Conservation (phyloP, 2,797 vertebrate genomes). For the Falco novaeseelandiae region DNA sequence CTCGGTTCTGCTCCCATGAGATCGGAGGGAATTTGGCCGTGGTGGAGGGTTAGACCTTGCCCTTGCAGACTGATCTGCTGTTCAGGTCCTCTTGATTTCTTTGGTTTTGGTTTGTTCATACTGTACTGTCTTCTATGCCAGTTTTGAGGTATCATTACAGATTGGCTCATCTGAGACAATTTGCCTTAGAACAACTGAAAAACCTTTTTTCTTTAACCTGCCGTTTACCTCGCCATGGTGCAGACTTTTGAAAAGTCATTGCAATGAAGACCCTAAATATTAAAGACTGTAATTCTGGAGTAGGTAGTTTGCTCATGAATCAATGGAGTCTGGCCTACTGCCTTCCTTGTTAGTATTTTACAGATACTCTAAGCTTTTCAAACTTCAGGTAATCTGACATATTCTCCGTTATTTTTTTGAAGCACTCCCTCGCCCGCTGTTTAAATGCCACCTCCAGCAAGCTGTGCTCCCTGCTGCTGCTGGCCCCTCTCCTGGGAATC, state of each 20-base stretch:
- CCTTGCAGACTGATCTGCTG: background rate
- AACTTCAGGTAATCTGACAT: background rate
- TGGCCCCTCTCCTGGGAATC: background rate
- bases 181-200: background rate
- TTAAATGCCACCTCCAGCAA: constrained; percentile 31
- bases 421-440: background rate
- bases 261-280: background rate
- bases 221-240: background rate
- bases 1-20: background rate
- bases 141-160: background rate
- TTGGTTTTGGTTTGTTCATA: background rate
- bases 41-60: background rate
- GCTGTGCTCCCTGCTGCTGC: background rate
- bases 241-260: background rate
- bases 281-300: background rate
- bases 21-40: background rate
- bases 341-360: background rate
- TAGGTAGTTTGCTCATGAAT: background rate
- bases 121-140: background rate
- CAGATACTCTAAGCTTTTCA: background rate
- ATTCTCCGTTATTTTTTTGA: background rate
- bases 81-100: background rate
- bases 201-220: background rate
- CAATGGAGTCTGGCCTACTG: background rate
- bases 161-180: background rate